These are phyloP conservation scores for Chloropsis cyanopogon DNA, from an alignment of 2,113 vertebrate genomes.

Conservation along the genomic window DNA sequence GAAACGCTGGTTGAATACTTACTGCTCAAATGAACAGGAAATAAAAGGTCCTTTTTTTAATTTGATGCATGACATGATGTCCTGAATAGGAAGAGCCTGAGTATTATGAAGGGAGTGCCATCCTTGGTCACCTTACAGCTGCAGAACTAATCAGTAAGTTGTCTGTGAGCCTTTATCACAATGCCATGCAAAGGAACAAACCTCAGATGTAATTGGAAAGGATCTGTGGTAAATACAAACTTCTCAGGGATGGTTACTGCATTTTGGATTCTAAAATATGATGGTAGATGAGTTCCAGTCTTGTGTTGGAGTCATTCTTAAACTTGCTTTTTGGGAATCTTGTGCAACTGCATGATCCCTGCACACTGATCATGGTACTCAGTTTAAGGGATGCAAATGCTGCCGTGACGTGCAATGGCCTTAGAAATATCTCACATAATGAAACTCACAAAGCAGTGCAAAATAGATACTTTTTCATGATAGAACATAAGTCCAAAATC, in stretches of 20 bases:
- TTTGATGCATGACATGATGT: neutral
- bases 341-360: neutral
- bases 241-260: neutral
- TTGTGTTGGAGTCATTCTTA: neutral
- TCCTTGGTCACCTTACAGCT: neutral
- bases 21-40: constrained; percentile 26
- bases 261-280: neutral
- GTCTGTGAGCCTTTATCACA: neutral
- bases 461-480: neutral
- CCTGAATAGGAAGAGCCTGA: neutral
- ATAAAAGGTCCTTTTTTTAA: constrained; percentile 35
- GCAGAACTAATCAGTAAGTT: neutral
- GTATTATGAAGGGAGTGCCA: neutral
- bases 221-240: neutral
- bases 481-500: neutral
- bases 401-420: neutral
- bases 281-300: neutral
- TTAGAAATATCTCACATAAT: neutral
- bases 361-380: neutral
- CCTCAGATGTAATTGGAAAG: neutral
- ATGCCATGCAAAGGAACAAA: neutral
- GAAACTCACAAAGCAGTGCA: neutral
- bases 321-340: neutral
- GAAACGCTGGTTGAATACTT: neutral
- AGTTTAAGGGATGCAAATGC: neutral